These are phyloP conservation scores for Aphelinus certus DNA, from an alignment of 1,140 invertebrate genomes.

Conservation along the genomic window DNA sequence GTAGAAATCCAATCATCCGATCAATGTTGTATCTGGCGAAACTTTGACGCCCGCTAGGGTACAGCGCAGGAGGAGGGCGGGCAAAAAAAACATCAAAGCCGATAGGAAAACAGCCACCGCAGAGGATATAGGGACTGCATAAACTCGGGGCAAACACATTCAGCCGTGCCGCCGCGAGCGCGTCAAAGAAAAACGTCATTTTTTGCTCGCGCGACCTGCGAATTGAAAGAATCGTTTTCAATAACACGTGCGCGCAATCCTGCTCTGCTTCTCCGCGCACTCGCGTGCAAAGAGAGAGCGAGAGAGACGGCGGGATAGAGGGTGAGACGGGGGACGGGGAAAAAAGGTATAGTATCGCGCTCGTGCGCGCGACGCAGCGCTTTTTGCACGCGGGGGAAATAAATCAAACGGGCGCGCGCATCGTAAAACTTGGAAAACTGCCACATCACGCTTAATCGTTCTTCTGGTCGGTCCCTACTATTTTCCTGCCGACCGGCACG, in stretches of 20 bases:
- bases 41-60: too few species aligned
- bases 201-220: not conserved
- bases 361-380: not conserved
- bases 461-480: not conserved
- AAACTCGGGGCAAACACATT: too few species aligned
- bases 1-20: too few species aligned
- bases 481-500: conserved; percentile 2
- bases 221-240: conserved; percentile 29
- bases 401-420: conserved; percentile 28
- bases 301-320: not conserved
- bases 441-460: conserved; percentile 42
- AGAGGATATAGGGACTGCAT: too few species aligned
- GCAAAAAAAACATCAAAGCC: too few species aligned
- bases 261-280: too few species aligned
- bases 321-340: not conserved
- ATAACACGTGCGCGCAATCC: not conserved
- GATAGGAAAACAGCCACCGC: too few species aligned
- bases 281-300: not conserved
- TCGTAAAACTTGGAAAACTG: conserved; percentile 41
- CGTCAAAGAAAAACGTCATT: conserved; percentile 14
- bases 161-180: not conserved
- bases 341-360: too few species aligned
- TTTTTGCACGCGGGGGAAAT: conserved; percentile 4
- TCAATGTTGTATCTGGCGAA: too few species aligned
- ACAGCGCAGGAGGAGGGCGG: not conserved